Conservation (phyloP, 2,888 invertebrate species). For the Meloe dianella region DNA sequence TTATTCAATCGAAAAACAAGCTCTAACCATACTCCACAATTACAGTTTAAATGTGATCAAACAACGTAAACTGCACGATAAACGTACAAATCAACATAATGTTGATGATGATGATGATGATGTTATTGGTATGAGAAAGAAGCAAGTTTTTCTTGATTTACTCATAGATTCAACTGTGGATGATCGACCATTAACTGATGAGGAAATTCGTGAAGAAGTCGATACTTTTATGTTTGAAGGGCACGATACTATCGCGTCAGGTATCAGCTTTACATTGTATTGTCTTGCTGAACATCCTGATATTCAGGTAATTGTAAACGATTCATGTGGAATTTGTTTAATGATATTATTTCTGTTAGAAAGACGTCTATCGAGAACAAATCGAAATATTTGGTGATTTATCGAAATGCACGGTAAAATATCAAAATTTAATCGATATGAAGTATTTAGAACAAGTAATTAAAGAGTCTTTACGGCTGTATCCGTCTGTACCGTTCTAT, state of each 20-base stretch:
- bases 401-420: not conserved
- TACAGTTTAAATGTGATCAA: constrained; percentile 65
- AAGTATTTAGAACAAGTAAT: constrained; percentile 1
- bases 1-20: constrained; percentile 64
- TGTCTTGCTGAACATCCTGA: constrained; percentile 57
- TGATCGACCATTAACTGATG: constrained; percentile 64
- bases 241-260: constrained; percentile 61
- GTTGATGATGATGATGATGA: constrained; percentile 6
- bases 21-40: constrained; percentile 61
- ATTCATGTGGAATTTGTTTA: constrained; percentile 5
- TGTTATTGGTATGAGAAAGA: constrained; percentile 58
- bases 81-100: not conserved
- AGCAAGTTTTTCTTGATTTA: constrained; percentile 72
- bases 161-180: constrained; percentile 64
- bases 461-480: not conserved
- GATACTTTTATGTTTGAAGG: constrained; percentile 77
- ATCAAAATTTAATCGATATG: not conserved
- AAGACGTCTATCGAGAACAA: constrained; percentile 53
- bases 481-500: not conserved
- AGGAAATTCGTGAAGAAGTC: constrained; percentile 71
- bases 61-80: constrained; percentile 55
- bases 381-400: constrained; percentile 45
- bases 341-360: constrained; percentile 41
- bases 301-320: constrained; percentile 50
- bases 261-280: constrained; percentile 59